phyloP scores from a whole-genome alignment of 2,888 invertebrate genomes.

The Vesta saturnalis region DNA sequence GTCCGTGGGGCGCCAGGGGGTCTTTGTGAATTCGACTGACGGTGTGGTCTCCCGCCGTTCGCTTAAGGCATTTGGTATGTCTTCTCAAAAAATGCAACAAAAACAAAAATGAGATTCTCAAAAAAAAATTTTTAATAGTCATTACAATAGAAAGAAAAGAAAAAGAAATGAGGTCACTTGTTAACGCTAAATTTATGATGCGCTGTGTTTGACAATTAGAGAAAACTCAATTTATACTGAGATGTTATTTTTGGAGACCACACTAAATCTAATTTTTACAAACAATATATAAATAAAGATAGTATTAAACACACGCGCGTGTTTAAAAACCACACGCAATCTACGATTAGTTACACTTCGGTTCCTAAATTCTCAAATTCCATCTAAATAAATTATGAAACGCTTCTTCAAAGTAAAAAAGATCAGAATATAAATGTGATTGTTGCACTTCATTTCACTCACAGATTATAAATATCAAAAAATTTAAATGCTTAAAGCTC shows the following conservation, averaged over 20 bases:
- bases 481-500: too few relatives aligned
- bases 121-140: background rate
- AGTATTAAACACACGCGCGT: background rate
- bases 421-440: too few relatives aligned
- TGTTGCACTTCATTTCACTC: too few relatives aligned
- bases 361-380: slow-evolving; percentile 10
- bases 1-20: slow-evolving; percentile 41
- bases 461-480: too few relatives aligned
- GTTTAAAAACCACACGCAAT: slow-evolving; percentile 24
- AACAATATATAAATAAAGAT: slow-evolving; percentile 19
- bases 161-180: slow-evolving; percentile 1
- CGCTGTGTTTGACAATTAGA: background rate
- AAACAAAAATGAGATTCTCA: slow-evolving; percentile 5
- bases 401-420: background rate
- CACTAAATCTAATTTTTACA: slow-evolving; percentile 30
- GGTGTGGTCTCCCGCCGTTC: slow-evolving; percentile 42
- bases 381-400: background rate
- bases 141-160: background rate
- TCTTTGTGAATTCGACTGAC: slow-evolving; percentile 44
- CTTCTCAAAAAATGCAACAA: slow-evolving; percentile 10
- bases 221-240: slow-evolving; percentile 31
- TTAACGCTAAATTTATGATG: background rate
- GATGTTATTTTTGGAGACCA: slow-evolving; percentile 33
- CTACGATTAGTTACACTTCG: slow-evolving; percentile 24
- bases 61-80: slow-evolving; percentile 20